Evolutionary conservation across 2,888 invertebrate genomes (phyloP).

Genomic region (Microctonus brassicae): DNA sequence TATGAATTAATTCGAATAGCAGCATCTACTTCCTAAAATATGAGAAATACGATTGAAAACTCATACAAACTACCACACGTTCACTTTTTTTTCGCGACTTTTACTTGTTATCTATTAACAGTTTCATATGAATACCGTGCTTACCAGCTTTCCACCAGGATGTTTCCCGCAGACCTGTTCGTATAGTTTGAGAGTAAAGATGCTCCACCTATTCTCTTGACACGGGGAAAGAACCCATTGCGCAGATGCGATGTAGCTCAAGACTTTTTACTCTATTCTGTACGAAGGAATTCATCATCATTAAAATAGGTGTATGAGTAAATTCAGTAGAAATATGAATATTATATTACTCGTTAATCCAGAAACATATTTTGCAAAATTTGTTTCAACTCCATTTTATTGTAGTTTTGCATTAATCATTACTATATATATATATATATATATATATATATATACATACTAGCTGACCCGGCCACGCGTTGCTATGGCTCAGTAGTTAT

Average conservation of each 20-base stretch:
- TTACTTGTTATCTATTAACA: conserved; percentile 29
- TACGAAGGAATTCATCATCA: neutral
- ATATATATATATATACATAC: no score
- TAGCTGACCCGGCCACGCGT: no score
- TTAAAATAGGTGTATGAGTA: no score
- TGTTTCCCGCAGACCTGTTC: conserved; percentile 26
- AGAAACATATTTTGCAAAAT: no score
- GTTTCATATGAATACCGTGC: conserved; percentile 42
- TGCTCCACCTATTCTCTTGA: conserved; percentile 36
- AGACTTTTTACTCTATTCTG: conserved; percentile 21
- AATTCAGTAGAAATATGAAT: no score
- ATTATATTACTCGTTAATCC: no score
- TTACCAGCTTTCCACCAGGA: conserved; percentile 38
- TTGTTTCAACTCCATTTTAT: no score
- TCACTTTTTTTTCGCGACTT: conserved; percentile 10
- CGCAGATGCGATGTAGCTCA: conserved; percentile 39
- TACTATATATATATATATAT: no score
- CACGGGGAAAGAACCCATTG: conserved; percentile 21
- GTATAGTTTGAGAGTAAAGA: conserved; percentile 41
- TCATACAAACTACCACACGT: conserved; percentile 25
- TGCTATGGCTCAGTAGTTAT: no score
- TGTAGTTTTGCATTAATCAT: no score
- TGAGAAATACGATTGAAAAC: conserved; percentile 8
- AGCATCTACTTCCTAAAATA: no score
- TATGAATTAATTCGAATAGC: neutral